Base-by-base conservation (phyloP, 2,797 vertebrate genomes). In the Clarias pachynema region DNA sequence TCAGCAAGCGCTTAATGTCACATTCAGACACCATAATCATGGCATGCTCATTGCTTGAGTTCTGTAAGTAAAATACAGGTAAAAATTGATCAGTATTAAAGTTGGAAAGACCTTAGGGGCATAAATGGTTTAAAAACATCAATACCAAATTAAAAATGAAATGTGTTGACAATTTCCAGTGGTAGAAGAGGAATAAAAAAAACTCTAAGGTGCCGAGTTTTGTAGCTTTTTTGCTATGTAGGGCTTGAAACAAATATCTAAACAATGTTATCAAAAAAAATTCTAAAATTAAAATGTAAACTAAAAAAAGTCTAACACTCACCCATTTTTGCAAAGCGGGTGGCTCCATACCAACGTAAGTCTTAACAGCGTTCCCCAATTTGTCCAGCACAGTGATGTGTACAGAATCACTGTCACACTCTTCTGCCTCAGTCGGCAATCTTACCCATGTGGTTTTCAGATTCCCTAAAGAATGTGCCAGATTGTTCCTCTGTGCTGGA, bases 1-100 rank as follows among this genome's bases (percentile, higher is more conserved):
- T 81, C 40, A 97, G 69, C 15, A 93, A 77, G 2, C 0, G 73
- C 4, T 53, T 92, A 65, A 97, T 91, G 0, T 95, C 93, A 37
- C 90, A 88, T 24, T 90, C 70, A 0, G 93, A 87, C 68, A 96
- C 91, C 85, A 77, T 90, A 83, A 94, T 88, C 75, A 95, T 89
- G 18, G 89, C 72, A 2, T 86, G 87, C 9, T 90, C 89, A 53
- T 80, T 26, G 18, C 86, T 81, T 4, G 78, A 84, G 84, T 91
- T 85, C 95, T 89, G 59, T 59, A 86, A 74, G 6, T 69, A 63
- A 37, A 78, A 44, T 44, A n/a, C 2, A 53, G 44, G 15, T 34
- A 74, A 79, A 74, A 75, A n/a, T 31, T 2, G 22, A 57, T 75
- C 26, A 57, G 10, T 49, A 49, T 56, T 56, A 75, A 56, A 18